Conservation (phyloP, 2,113 vertebrate genomes). For the Rhipidura dahli region DNA sequence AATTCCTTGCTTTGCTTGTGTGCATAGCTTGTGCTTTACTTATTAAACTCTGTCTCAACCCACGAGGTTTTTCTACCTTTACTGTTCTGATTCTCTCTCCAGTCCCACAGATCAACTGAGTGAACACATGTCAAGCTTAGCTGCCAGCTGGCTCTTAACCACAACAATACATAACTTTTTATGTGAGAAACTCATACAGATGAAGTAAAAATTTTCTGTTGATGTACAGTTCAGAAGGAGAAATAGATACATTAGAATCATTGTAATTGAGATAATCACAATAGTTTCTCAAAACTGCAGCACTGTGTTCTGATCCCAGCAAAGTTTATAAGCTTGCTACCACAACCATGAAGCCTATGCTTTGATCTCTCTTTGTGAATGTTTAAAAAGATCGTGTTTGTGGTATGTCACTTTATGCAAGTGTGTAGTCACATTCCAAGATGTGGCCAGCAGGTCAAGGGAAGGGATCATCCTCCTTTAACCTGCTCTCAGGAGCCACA, state of each 20-base stretch:
- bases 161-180: background rate
- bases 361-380: background rate
- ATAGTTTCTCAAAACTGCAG: background rate
- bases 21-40: background rate
- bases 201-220: background rate
- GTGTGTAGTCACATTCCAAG: background rate
- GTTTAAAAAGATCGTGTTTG: background rate
- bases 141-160: background rate
- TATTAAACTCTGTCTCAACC: background rate
- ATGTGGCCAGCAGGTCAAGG: background rate
- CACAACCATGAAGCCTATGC: background rate
- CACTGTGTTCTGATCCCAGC: background rate
- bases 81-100: background rate
- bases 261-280: background rate
- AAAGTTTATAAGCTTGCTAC: background rate
- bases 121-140: background rate
- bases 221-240: background rate
- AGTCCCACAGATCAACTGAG: accelerated
- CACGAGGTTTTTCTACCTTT: background rate
- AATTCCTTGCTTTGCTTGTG: background rate
- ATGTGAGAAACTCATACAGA: background rate
- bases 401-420: background rate
- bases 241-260: background rate
- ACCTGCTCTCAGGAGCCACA: accelerated
- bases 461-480: background rate